Base-by-base conservation (phyloP, 2,113 vertebrate genomes). In the Dipodomys stephensi region DNA sequence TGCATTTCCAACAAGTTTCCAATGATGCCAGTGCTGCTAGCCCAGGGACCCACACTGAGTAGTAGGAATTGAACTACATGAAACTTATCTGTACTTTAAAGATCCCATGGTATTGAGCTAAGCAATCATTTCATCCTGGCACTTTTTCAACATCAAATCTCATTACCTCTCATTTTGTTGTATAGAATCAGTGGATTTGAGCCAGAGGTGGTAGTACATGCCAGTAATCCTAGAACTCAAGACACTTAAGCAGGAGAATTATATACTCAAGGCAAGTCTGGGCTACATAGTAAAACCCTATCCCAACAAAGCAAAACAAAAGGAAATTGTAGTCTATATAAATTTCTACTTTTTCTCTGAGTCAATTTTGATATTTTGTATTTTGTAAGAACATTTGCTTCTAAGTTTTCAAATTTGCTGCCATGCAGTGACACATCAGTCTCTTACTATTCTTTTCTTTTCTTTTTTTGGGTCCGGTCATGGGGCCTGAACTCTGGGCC, bases 331-430 rank as follows among this genome's bases (percentile, higher is more conserved):
- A 35, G 22, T 64, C 76, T 76, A 25, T 44, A n/a, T 57, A 82
- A 27, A 23, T 39, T 23, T 76, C n/a, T 6, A 57, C 18, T 15
- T 87, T 64, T 73, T 89, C 27, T 85, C 53, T 64, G 23, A 23
- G 22, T 64, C 62, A 64, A 64, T 64, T 64, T 64, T 64, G 22
- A 19, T 27, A 89, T 86, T 90, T 71, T 90, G 77, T 18, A 0
- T 57, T 57, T 57, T 57, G 53, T 57, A 92, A 49, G 81, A 76
- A 32, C 53, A 8, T 32, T 5, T 64, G 92, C 76, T 32, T 64
- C 35, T 82, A 71, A 25, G 20, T 86, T 92, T 92, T 86, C 86
- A 86, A 53, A 25, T 25, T 23, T 64, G 62, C 62, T 64, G 62
- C 62, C 62, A 23, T 64, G 5, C 19, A 64, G 62, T 60, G 78